Conservation (phyloP, 2,797 vertebrate species). For the Pangasius krempfi region DNA sequence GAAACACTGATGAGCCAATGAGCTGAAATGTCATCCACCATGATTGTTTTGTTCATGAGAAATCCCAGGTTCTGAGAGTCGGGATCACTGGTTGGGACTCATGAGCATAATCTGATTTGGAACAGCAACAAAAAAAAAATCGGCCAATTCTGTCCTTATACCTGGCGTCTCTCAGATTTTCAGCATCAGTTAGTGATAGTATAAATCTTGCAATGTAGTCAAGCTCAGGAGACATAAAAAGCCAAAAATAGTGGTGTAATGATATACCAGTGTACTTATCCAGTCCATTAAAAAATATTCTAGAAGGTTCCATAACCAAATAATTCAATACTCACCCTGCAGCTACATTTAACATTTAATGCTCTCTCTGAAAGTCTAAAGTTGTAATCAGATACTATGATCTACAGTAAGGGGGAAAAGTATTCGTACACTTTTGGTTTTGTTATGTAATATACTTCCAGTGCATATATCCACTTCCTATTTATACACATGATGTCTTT, state of each 20-base stretch:
- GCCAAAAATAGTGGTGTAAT: not conserved
- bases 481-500: not conserved
- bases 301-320: not conserved
- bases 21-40: too few relatives aligned
- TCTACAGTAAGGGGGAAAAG: not conserved
- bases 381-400: not conserved
- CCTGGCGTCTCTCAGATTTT: not conserved
- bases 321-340: not conserved
- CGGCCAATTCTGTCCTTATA: too few relatives aligned
- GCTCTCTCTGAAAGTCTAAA: not conserved
- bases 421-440: not conserved
- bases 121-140: too few relatives aligned
- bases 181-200: not conserved
- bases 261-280: not conserved
- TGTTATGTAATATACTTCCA: not conserved
- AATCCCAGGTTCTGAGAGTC: not conserved
- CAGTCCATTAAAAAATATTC: not conserved
- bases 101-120: not conserved
- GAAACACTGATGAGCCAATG: not conserved
- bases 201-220: not conserved
- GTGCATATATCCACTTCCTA: not conserved
- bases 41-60: not conserved
- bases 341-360: not conserved
- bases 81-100: not conserved
- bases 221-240: not conserved